These are phyloP conservation scores for Megaceryle maxima DNA, from an alignment of 2,113 vertebrate species.

Conservation along the genomic window DNA sequence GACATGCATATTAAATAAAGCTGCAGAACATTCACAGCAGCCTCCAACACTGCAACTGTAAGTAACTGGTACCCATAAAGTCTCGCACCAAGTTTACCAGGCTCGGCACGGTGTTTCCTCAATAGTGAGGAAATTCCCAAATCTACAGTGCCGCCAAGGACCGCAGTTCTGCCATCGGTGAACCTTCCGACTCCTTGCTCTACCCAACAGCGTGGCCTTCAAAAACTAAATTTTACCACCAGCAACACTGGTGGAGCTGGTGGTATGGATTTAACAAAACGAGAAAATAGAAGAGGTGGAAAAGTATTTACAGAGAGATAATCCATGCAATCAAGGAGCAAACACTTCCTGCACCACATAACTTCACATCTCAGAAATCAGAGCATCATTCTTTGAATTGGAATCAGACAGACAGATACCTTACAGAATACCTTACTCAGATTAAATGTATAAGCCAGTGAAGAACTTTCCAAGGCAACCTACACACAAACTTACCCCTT, in stretches of 20 bases:
- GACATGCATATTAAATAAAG: background rate
- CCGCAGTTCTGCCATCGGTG: background rate
- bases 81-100: background rate
- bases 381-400: background rate
- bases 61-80: fast-evolving
- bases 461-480: background rate
- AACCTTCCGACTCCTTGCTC: background rate
- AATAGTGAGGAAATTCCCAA: background rate
- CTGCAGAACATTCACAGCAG: fast-evolving
- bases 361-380: fast-evolving
- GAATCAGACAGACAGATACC: background rate
- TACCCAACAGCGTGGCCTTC: fast-evolving
- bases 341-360: background rate
- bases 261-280: background rate
- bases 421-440: background rate
- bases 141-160: background rate
- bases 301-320: background rate
- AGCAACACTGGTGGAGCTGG: background rate
- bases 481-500: conserved; percentile 87
- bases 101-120: fast-evolving
- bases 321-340: fast-evolving
- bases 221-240: background rate
- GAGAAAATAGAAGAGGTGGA: background rate
- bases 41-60: background rate
- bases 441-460: fast-evolving